Evolutionary conservation across 2,797 vertebrate species (phyloP).

Genomic region (Hyperoplus immaculatus): DNA sequence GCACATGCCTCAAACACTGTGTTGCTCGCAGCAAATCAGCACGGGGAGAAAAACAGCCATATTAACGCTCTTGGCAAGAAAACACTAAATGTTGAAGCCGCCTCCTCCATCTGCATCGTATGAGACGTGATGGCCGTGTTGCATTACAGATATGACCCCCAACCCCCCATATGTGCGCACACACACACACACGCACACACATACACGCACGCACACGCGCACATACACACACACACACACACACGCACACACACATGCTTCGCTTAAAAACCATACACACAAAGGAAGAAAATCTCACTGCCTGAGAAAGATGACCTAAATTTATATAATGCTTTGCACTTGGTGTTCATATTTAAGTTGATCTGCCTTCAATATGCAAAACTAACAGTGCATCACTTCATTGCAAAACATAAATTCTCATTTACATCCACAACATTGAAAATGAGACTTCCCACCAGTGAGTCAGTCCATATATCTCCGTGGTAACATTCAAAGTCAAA

Average conservation of each 20-base stretch:
- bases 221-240: constrained; percentile 28
- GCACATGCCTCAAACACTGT: constrained; percentile 65
- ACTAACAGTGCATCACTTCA: constrained; percentile 46
- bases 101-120: constrained; percentile 85
- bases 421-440: constrained; percentile 70
- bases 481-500: constrained; percentile 74
- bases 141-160: constrained; percentile 59
- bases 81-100: constrained; percentile 76
- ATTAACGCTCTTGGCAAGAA: constrained; percentile 80
- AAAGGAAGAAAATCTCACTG: constrained; percentile 61
- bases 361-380: constrained; percentile 73
- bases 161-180: constrained; percentile 28
- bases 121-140: constrained; percentile 64
- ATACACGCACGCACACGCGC: constrained; percentile 15
- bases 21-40: constrained; percentile 75
- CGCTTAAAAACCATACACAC: constrained; percentile 61
- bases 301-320: constrained; percentile 78
- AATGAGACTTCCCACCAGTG: constrained; percentile 42
- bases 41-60: constrained; percentile 74
- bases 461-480: constrained; percentile 46
- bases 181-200: constrained; percentile 10
- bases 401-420: constrained; percentile 72
- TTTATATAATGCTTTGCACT: constrained; percentile 69
- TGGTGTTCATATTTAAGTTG: constrained; percentile 78
- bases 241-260: constrained; percentile 38